phyloP scores from a whole-genome alignment of 2,113 vertebrate species.

The Actenoides hombroni region DNA sequence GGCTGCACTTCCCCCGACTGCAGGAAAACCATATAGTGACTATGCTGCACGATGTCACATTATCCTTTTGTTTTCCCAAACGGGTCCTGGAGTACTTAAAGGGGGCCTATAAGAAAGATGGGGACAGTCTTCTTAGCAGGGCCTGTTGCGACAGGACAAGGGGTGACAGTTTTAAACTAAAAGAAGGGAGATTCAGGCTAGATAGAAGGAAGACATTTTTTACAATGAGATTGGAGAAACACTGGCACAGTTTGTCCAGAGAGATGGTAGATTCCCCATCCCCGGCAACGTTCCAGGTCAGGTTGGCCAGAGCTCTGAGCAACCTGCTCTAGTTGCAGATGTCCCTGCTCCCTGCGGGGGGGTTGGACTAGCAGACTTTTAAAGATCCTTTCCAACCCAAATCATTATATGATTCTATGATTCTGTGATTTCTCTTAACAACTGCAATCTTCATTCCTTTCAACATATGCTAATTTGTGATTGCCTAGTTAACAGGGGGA shows the following conservation, averaged over 20 bases:
- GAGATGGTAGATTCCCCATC: background rate
- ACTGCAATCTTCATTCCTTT: background rate
- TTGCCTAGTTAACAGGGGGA: background rate
- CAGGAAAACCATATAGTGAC: background rate
- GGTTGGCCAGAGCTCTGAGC: background rate
- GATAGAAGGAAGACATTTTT: background rate
- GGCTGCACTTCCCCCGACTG: background rate
- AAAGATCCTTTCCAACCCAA: background rate
- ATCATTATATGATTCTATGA: background rate
- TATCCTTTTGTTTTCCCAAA: background rate
- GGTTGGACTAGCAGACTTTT: background rate
- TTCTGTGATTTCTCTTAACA: background rate
- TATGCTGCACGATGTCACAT: background rate
- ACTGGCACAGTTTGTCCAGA: background rate
- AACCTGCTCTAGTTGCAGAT: background rate
- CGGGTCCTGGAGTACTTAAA: background rate
- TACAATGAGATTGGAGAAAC: background rate
- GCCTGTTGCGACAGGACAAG: background rate
- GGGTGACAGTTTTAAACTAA: background rate
- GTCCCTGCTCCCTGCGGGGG: background rate
- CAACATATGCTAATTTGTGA: background rate
- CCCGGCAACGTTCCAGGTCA: background rate
- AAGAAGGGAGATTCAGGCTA: background rate
- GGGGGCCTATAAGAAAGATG: background rate
- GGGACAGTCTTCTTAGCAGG: background rate